Evolutionary conservation across 2,888 invertebrate genomes (phyloP).

Genomic region (Linnaemya vulpina): DNA sequence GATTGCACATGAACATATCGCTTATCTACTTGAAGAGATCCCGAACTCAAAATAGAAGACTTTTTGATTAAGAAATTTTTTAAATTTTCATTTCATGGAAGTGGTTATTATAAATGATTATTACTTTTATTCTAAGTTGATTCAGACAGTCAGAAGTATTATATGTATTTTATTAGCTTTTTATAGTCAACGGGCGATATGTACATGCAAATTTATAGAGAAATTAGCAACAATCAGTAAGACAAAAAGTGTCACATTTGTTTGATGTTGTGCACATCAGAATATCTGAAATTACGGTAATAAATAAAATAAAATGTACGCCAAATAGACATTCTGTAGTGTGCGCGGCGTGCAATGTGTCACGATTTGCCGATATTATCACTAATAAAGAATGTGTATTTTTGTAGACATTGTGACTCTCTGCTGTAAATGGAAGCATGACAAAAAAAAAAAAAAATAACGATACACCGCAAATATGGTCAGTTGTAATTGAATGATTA

Average conservation of each 20-base stretch:
- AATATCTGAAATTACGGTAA: slow-evolving; percentile 13
- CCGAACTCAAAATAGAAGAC: not conserved
- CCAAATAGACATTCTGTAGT: slow-evolving; percentile 23
- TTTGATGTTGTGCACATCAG: not conserved
- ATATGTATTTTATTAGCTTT: too few species aligned
- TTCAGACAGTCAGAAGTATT: too few species aligned
- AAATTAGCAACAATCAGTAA: slow-evolving; percentile 9
- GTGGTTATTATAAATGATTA: too few species aligned
- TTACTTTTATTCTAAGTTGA: too few species aligned
- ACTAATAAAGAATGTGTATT: slow-evolving; percentile 35
- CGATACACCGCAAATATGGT: slow-evolving; percentile 45
- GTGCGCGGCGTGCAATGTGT: slow-evolving; percentile 53
- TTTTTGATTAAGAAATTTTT: not conserved
- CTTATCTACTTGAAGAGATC: not conserved
- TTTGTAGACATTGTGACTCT: slow-evolving; percentile 61
- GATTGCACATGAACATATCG: slow-evolving; percentile 63
- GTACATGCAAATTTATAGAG: not conserved
- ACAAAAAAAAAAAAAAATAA: not conserved
- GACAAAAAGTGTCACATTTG: slow-evolving; percentile 7
- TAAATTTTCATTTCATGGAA: too few species aligned
- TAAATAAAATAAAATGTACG: slow-evolving; percentile 25
- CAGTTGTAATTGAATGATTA: slow-evolving; percentile 49
- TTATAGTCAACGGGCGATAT: not conserved
- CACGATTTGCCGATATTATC: slow-evolving; percentile 61
- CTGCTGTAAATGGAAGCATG: slow-evolving; percentile 22